Percentiles rank a stretch among this genome's conserved stretches.
phyloP scores from a whole-genome alignment of 2,888 invertebrate genomes.

The Cerceris rybyensis region DNA sequence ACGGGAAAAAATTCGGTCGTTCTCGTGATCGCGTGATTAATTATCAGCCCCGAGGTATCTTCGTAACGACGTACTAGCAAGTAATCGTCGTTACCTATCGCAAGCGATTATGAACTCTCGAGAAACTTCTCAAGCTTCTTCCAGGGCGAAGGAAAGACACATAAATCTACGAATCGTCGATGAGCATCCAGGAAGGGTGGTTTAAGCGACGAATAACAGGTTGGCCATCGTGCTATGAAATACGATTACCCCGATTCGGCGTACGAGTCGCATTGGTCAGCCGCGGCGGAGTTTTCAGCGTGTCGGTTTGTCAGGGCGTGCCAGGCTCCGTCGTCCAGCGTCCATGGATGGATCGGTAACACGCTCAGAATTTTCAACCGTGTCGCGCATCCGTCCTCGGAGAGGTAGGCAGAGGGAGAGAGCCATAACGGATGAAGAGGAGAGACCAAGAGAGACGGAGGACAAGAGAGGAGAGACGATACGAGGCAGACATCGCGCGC shows the following conservation, averaged over 20 bases:
- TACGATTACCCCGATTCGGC: slow-evolving; percentile 70
- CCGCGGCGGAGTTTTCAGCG: slow-evolving; percentile 65
- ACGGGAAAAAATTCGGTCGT: slow-evolving; percentile 37
- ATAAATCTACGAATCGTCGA: neutral
- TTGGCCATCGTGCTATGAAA: slow-evolving; percentile 66
- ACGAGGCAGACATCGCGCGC: slow-evolving; percentile 58
- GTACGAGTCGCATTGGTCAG: slow-evolving; percentile 69
- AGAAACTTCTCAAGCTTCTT: neutral
- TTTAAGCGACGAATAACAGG: slow-evolving; percentile 63
- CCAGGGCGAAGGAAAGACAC: no score
- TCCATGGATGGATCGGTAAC: slow-evolving; percentile 66
- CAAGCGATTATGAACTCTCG: no score
- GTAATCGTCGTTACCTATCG: neutral
- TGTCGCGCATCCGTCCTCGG: slow-evolving; percentile 63
- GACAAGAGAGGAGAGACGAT: slow-evolving; percentile 55
- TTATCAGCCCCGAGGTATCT: neutral
- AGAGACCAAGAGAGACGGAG: slow-evolving; percentile 18
- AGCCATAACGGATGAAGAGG: neutral
- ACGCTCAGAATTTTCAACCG: slow-evolving; percentile 68
- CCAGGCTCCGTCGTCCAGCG: slow-evolving; percentile 34
- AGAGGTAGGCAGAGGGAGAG: slow-evolving; percentile 19
- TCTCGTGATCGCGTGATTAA: slow-evolving; percentile 38
- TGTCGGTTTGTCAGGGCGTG: slow-evolving; percentile 65
- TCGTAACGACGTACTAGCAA: neutral
- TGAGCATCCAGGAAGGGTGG: slow-evolving; percentile 13